These are phyloP conservation scores for Lepidurus apus DNA, from an alignment of 1,140 invertebrate species.

Conservation along the genomic window DNA sequence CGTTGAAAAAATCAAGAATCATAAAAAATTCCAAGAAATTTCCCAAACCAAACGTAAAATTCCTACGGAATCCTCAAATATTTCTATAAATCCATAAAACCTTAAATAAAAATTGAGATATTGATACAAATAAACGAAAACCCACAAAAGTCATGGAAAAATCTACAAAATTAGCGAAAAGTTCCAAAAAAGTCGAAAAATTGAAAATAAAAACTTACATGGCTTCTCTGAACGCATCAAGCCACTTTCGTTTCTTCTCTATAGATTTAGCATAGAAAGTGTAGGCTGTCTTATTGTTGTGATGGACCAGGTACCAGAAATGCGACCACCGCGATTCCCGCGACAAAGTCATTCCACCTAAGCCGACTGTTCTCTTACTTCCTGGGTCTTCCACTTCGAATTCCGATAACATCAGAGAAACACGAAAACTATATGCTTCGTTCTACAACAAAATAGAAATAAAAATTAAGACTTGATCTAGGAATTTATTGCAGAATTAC, in stretches of 20 bases:
- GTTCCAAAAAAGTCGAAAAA: constrained; percentile 5
- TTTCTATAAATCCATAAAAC: too few relatives aligned
- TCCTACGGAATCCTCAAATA: too few relatives aligned
- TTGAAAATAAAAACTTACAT: constrained; percentile 57
- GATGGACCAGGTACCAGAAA: constrained; percentile 76
- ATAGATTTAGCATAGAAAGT: constrained; percentile 85
- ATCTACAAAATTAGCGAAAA: constrained; percentile 27
- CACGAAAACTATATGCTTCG: constrained; percentile 86
- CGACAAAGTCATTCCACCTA: constrained; percentile 47
- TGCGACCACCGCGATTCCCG: constrained; percentile 69
- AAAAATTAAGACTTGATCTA: neutral
- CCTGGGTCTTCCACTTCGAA: constrained; percentile 73
- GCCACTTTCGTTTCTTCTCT: constrained; percentile 81
- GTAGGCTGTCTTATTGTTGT: constrained; percentile 73
- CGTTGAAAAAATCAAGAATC: too few relatives aligned
- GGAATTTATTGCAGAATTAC: too few relatives aligned
- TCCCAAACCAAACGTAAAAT: too few relatives aligned
- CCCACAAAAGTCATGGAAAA: constrained; percentile 34
- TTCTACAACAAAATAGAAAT: constrained; percentile 51
- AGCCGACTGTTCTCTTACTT: constrained; percentile 48
- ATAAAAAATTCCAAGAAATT: too few relatives aligned
- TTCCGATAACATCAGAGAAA: constrained; percentile 74
- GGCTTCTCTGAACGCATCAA: constrained; percentile 83
- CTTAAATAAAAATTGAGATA: too few relatives aligned
- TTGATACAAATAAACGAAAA: too few relatives aligned